Evolutionary conservation across 2,797 vertebrate genomes (phyloP).

Genomic region (Staurois parvus): DNA sequence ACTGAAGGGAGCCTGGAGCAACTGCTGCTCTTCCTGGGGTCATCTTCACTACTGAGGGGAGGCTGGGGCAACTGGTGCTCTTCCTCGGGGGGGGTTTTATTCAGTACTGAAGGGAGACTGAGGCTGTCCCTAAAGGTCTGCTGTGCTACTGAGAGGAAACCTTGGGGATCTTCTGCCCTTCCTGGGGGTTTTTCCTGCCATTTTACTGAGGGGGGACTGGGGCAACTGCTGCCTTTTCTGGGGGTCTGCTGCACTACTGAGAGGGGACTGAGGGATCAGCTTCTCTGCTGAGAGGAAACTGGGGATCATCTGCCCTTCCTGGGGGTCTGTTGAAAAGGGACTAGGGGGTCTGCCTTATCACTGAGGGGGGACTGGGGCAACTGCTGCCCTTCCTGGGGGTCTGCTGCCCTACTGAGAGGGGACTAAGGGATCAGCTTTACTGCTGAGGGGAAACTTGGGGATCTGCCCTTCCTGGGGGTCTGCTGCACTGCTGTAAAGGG

Average conservation of each 20-base stretch:
- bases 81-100: neutral
- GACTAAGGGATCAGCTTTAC: neutral
- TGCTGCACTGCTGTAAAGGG: neutral
- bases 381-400: neutral
- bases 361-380: neutral
- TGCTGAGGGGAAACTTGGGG: neutral
- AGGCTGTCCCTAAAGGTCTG: neutral
- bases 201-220: neutral
- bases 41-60: no score
- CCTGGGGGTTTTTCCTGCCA: neutral
- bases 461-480: neutral
- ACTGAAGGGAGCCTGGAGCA: no score
- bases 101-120: neutral
- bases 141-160: neutral
- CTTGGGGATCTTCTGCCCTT: neutral
- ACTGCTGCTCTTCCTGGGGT: no score
- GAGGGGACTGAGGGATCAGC: no score
- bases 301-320: no score
- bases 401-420: neutral
- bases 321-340: neutral
- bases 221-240: neutral
- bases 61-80: no score
- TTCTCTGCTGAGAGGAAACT: no score
- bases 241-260: neutral
- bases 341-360: neutral